A percentile compares a stretch with the other conserved stretches of the same genome.
These are phyloP conservation scores for Aldabrachelys gigantea DNA, from an alignment of 2,113 vertebrate genomes.

Conservation along the genomic window DNA sequence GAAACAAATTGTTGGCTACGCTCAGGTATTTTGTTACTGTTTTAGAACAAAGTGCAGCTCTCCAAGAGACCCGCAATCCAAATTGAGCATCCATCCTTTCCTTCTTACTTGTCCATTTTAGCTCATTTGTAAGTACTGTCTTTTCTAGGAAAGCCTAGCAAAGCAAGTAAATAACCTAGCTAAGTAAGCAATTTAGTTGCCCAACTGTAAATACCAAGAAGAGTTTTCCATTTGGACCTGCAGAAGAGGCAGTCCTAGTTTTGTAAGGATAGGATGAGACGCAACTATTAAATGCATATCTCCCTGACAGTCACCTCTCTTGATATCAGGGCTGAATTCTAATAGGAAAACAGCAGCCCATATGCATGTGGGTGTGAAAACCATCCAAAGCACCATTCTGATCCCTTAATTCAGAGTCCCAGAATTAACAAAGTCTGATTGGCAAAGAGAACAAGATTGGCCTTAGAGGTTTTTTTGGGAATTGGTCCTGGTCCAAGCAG, in stretches of 20 bases:
- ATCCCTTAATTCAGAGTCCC: neutral
- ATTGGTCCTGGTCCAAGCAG: too few relatives aligned
- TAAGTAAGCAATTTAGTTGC: neutral
- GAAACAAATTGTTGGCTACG: neutral
- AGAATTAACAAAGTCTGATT: neutral
- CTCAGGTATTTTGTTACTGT: neutral
- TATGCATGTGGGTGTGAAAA: neutral
- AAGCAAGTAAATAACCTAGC: neutral
- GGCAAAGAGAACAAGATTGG: neutral
- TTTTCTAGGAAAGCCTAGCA: neutral
- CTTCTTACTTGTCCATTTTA: neutral
- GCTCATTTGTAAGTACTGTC: neutral
- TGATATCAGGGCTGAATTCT: neutral
- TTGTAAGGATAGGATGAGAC: neutral
- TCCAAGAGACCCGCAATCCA: neutral
- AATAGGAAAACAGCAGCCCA: neutral
- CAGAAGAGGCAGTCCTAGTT: neutral
- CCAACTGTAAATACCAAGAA: neutral
- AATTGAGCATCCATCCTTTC: neutral
- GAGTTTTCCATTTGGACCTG: neutral
- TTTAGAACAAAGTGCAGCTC: rapidly evolving
- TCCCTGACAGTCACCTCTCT: neutral
- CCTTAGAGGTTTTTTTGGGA: too few relatives aligned
- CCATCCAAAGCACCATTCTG: neutral
- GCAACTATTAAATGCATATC: neutral